A percentile compares a stretch with the other conserved stretches of the same genome.
Conservation (phyloP, 2,113 vertebrate genomes). For the Ranitomeya imitator region DNA sequence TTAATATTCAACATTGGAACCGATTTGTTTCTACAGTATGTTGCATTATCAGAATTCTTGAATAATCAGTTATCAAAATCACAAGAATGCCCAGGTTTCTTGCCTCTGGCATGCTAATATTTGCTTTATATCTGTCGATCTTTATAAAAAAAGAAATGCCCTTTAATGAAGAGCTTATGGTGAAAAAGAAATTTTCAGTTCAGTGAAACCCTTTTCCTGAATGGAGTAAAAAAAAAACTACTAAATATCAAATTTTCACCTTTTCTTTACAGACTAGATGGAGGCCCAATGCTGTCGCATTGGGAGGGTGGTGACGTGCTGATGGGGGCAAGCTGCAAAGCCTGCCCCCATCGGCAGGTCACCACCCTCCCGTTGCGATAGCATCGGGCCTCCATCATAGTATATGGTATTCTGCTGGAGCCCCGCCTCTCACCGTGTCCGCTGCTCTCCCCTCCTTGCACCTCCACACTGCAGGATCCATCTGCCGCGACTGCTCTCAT, state of each 20-base stretch:
- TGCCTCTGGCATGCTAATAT: background rate
- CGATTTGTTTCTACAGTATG: background rate
- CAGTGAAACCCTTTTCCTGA: background rate
- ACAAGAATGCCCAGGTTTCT: background rate
- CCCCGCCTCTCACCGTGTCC: too few species aligned
- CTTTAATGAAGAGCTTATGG: background rate
- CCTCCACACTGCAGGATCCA: too few species aligned
- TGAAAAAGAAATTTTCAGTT: background rate
- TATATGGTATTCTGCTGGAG: too few species aligned
- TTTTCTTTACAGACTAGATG: background rate
- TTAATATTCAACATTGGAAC: background rate
- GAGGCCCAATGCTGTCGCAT: too few species aligned
- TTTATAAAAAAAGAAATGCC: background rate
- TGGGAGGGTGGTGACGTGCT: too few species aligned
- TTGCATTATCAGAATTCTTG: background rate
- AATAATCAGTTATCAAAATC: background rate
- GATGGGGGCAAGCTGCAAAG: too few species aligned
- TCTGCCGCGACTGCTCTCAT: too few species aligned
- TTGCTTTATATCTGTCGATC: background rate
- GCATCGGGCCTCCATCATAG: too few species aligned
- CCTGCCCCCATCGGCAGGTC: too few species aligned
- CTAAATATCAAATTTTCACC: background rate
- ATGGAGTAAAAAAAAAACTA: background rate
- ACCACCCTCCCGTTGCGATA: too few species aligned
- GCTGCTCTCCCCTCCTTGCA: too few species aligned